These are phyloP conservation scores for Phalacrocorax brasilianus DNA, from an alignment of 2,113 vertebrate genomes.

Conservation along the genomic window DNA sequence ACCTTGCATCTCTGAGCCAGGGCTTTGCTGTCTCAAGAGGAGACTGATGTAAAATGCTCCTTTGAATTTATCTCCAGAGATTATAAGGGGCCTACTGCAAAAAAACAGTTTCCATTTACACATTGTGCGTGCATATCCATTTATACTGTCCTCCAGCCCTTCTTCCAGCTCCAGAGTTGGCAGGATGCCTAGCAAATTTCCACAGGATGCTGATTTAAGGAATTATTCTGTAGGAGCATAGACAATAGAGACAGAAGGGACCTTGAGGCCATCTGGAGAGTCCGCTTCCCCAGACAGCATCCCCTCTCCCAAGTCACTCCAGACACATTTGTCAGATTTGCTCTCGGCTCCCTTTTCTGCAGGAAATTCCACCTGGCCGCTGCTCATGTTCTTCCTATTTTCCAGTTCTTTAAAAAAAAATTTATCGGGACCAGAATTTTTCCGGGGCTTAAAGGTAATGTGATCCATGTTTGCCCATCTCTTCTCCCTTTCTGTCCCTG, in stretches of 20 bases:
- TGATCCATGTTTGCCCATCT: accelerated
- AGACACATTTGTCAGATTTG: background rate
- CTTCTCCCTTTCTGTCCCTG: background rate
- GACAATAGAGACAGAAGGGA: background rate
- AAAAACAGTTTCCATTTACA: background rate
- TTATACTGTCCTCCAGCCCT: background rate
- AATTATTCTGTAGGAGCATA: background rate
- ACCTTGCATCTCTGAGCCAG: background rate
- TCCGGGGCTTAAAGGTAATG: background rate
- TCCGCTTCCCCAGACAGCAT: background rate
- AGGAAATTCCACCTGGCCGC: background rate
- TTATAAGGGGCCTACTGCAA: background rate
- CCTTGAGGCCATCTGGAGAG: slow-evolving; percentile 16
- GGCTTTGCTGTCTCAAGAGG: background rate
- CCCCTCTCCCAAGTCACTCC: background rate
- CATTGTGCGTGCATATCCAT: background rate
- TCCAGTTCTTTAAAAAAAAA: background rate
- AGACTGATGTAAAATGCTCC: background rate
- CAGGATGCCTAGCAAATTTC: background rate
- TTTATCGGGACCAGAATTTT: background rate
- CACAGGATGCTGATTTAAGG: background rate
- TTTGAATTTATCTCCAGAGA: background rate
- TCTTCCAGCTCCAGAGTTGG: background rate
- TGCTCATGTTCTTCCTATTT: background rate
- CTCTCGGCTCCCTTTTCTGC: background rate